Base-by-base conservation (phyloP, 2,888 invertebrate species). In the Lamellibrachia columna region DNA sequence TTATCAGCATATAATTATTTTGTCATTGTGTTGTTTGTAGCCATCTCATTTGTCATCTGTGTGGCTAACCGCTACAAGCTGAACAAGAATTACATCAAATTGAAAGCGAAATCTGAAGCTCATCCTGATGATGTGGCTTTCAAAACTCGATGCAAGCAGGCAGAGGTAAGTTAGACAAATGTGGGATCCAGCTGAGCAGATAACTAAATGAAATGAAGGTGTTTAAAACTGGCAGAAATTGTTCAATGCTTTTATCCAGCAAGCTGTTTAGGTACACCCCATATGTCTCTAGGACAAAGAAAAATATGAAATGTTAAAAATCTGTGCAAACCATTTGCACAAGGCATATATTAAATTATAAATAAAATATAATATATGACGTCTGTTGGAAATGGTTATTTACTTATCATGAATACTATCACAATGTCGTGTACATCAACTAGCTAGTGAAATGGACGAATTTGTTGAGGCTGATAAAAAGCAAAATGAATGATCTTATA, bases 41-140 rank as follows among this genome's bases (percentile, higher is more conserved):
- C 95, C 52, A 94, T 94, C n/a, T 94, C 95, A 9, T 96, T 96
- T 94, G 94, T 95, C 92, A 93, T 96, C 15, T 95, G 95, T 93
- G 95, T 96, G 8, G 95, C 95, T 15, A 96, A 96, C 93, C 94
- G 96, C 53, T 96, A 96, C 95, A 96, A 96, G 92, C 94, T 96
- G 15, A 95, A 95, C 94, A 96, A 96, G 92, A 95, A 95, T 90
- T 95, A 94, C 53, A 92, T 94, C n/a, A 96, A 95, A 93, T 92
- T 95, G n/a, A 93, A 94, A 91, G 93, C 92, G 1, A 95, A 95
- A 93, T 93, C 94, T n/a, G 94, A 94, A 0, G 94, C 94, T 2
- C 95, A 95, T 92, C 95, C 95, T 15, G 94, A 95, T 53, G 95
- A 96, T 92, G 92, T 95, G 52, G 92, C 93, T 3, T 93, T 95